A percentile compares a stretch with the other conserved stretches of the same genome.
phyloP scores from a whole-genome alignment of 2,888 invertebrate genomes.

The Rugalucina vietnamica region DNA sequence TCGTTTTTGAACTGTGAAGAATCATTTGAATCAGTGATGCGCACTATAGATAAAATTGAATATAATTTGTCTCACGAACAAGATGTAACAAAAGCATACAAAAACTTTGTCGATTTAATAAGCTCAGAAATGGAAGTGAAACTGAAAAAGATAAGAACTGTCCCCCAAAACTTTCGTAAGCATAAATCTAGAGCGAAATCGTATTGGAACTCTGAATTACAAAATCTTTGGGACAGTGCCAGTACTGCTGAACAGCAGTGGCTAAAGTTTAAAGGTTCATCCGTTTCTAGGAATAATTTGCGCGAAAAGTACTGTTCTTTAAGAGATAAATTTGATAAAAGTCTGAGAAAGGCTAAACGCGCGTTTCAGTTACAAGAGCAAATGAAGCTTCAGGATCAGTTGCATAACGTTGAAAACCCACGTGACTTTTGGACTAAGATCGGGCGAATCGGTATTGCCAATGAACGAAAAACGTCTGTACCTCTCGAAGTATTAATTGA shows the following conservation, averaged over 20 bases:
- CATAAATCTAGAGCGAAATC: neutral
- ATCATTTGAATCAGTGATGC: neutral
- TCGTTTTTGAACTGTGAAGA: neutral
- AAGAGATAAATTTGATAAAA: constrained; percentile 2
- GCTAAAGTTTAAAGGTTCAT: constrained; percentile 3
- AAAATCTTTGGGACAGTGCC: constrained; percentile 5
- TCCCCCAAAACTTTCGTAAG: neutral
- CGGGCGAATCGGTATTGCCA: neutral
- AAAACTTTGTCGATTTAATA: neutral
- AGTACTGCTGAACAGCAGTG: constrained; percentile 9
- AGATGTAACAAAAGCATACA: neutral
- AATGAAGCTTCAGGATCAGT: neutral
- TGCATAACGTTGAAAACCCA: constrained; percentile 1
- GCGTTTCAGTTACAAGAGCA: neutral
- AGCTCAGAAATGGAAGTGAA: neutral
- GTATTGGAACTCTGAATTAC: neutral
- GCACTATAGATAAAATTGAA: neutral
- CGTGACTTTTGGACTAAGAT: constrained; percentile 14
- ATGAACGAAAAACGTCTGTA: neutral
- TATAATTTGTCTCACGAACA: neutral
- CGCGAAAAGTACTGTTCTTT: neutral
- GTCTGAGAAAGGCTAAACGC: neutral
- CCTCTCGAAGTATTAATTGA: neutral
- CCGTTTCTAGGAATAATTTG: neutral
- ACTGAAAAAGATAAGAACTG: neutral